phyloP scores from a whole-genome alignment of 2,113 vertebrate genomes.

The Prolemur simus region DNA sequence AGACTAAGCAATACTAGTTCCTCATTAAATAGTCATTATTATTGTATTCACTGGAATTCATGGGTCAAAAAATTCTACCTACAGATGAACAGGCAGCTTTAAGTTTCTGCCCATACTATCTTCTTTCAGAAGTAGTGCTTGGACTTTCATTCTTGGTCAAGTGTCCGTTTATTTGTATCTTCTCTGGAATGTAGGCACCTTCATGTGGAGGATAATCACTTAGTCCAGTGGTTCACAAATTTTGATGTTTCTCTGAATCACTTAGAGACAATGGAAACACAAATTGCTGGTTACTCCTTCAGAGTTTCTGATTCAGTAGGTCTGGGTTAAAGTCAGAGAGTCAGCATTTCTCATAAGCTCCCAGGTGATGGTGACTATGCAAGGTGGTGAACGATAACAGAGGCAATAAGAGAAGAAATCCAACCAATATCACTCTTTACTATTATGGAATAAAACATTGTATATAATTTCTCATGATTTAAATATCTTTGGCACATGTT shows the following conservation, averaged over 20 bases:
- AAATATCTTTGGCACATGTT: neutral
- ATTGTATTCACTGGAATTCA: neutral
- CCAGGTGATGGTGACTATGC: fast-evolving
- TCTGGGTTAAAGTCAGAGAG: fast-evolving
- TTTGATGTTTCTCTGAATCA: neutral
- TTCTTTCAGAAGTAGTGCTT: neutral
- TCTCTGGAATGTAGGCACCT: neutral
- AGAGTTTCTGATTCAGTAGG: neutral
- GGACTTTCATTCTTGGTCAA: neutral
- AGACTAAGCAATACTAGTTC: neutral
- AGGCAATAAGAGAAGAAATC: neutral
- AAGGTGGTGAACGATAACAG: neutral
- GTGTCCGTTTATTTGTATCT: neutral
- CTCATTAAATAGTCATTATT: neutral
- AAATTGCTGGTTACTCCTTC: neutral
- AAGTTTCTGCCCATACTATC: neutral
- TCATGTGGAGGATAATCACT: neutral
- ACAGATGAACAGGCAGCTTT: neutral
- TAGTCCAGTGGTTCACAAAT: neutral
- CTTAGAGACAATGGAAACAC: neutral
- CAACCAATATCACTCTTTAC: neutral
- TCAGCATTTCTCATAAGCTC: neutral
- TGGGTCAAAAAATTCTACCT: neutral
- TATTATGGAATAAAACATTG: neutral
- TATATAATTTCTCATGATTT: neutral